A percentile compares a stretch with the other conserved stretches of the same genome.
These are phyloP conservation scores for Pseudomyrmex pallidus DNA, from an alignment of 1,140 invertebrate species.

Conservation along the genomic window DNA sequence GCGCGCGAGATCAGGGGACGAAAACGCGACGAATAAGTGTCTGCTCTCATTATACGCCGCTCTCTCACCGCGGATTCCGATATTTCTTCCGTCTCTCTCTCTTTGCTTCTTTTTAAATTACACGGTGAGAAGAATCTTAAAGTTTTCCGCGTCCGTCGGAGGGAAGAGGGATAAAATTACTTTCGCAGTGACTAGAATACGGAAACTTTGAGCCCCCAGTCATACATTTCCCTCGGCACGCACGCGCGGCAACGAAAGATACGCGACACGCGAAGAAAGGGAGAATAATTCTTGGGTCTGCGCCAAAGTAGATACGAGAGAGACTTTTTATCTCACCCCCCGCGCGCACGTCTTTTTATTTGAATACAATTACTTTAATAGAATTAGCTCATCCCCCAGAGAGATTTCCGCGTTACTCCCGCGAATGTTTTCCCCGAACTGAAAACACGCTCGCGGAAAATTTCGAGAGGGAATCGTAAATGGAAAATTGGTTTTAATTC, in stretches of 20 bases:
- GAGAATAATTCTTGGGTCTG: conserved; percentile 19
- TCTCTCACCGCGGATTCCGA: not conserved
- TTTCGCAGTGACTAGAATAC: conserved; percentile 31
- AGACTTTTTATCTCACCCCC: not conserved
- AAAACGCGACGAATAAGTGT: conserved; percentile 28
- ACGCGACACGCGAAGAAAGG: not conserved
- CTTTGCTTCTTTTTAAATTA: conserved; percentile 11
- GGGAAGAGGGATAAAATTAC: not conserved
- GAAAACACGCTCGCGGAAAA: not conserved
- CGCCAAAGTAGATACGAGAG: not conserved
- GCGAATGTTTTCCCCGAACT: not conserved
- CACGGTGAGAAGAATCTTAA: not conserved
- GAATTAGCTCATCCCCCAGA: not conserved
- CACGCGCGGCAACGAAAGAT: not conserved
- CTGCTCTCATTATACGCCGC: conserved; percentile 4
- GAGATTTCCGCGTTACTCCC: not conserved
- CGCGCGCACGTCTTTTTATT: not conserved
- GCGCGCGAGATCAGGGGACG: not conserved
- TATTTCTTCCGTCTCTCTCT: conserved; percentile 18
- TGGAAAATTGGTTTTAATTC: too few species aligned
- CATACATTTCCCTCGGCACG: conserved; percentile 14
- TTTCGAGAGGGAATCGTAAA: too few species aligned
- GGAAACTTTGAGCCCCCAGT: conserved; percentile 31
- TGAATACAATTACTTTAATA: conserved; percentile 37
- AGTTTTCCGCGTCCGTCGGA: not conserved